Evolutionary conservation across 2,797 vertebrate genomes (phyloP), one percentile per base, ranked within the genome.

Genomic region (Lateolabrax maculatus): DNA sequence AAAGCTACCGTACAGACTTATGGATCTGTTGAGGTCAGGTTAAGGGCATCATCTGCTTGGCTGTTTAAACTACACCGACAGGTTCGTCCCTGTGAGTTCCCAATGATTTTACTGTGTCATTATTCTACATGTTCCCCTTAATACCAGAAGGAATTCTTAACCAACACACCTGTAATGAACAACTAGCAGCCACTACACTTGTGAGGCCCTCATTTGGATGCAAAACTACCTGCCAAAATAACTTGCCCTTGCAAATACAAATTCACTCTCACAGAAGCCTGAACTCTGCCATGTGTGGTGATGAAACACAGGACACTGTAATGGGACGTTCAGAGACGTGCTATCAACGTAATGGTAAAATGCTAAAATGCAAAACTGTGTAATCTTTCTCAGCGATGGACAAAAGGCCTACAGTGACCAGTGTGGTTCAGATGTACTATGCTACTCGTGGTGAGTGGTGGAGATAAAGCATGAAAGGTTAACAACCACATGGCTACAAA

Each of bases 281-380:
- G 16, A 34, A 61, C 58, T 69, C 21, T 66, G 37, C 49, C 13
- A 31, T 37, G 57, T 25, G 7, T 15, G 46, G n/a, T 25, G 31
- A 27, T 64, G 39, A 70, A 44, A 79, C 66, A 62, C 7, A 27
- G 39, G 43, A 34, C 41, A 62, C 1, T 67, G 41, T 37, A 65
- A 69, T 57, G 6, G 12, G 39, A 63, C 31, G 57, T 57, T 74
- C 53, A 81, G 8, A 34, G 21, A 60, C 2, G 2, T 43, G 43
- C 37, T 77, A 68, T 78, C 66, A 77, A 15, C 16, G 34, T n/a
- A 58, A 77, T 56, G 41, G 57, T 86, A 79, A 91, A 92, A 94
- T 93, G 93, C 90, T 91, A 94, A 94, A 34, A n/a, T n/a, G n/a
- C n/a, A n/a, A n/a, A n/a, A 49, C 77, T 29, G n/a, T 49, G 65